Base-by-base conservation (phyloP, 2,888 invertebrate genomes). In the Keiferia lycopersicella region DNA sequence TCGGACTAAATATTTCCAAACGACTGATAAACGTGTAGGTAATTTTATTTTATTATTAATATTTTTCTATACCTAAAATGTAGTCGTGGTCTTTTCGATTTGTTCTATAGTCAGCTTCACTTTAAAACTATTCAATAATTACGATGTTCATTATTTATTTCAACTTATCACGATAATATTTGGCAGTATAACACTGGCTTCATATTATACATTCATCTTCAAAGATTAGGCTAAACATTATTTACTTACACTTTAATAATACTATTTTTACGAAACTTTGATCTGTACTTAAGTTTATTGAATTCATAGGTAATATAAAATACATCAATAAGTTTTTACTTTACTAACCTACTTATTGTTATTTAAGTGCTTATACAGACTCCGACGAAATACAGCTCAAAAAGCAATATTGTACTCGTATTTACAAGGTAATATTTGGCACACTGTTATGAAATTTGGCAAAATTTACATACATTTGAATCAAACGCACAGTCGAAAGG, bases 361-460 rank as follows among this genome's bases (percentile, higher is more conserved):
- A 34, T 34, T 45, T 7, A 41, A 16, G 34, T 39, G 20, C 7
- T 18, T 12, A n/a, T 30, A 26, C n/a, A 34, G 20, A 22, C 26
- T 53, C n/a, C n/a, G n/a, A 41, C 3, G 1, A 57, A 38, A 16
- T 14, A 14, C 39, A 39, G 39, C 41, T 45, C 45, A 26, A 60
- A 45, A 41, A 34, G n/a, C 34, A 58, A 20, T 20, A 18, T n/a
- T n/a, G 2, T 34, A 30, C 34, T 41, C 6, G 39, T 62, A 62
- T 62, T 56, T 62, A 62, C 56, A 62, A 16, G 34, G 53, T 30
- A 22, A 34, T 26, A 10, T 64, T 64, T 64, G 61, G 64, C 64
- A 63, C 59, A 58, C 11, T 14, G 7, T 48, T 60, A 51, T 11
- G 2, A 38, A 45, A 34, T 64, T 64, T 57, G 61, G 61, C 57